These are phyloP conservation scores for Scortum barcoo DNA, from an alignment of 2,113 vertebrate species.

Conservation along the genomic window DNA sequence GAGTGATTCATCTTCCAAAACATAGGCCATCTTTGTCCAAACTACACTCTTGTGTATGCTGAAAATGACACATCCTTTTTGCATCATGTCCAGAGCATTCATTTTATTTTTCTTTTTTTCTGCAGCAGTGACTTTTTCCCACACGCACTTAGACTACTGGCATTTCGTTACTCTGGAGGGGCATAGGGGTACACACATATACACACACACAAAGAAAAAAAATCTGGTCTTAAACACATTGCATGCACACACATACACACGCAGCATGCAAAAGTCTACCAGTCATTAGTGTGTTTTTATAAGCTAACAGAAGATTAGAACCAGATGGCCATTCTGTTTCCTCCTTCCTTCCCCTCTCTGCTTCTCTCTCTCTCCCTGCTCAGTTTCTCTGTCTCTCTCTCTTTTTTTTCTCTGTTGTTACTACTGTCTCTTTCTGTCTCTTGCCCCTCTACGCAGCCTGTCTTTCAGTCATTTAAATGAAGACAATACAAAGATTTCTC, in stretches of 20 bases:
- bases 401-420: not conserved
- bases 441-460: not conserved
- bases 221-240: slow-evolving; percentile 12
- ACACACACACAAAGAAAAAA: slow-evolving; percentile 20
- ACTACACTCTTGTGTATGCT: slow-evolving; percentile 34
- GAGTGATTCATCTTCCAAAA: slow-evolving; percentile 29
- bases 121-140: slow-evolving; percentile 31
- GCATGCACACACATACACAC: slow-evolving; percentile 20
- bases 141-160: slow-evolving; percentile 23
- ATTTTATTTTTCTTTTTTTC: not conserved
- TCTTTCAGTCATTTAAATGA: slow-evolving; percentile 7
- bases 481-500: slow-evolving; percentile 23
- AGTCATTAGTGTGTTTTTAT: slow-evolving; percentile 77
- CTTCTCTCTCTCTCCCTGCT: slow-evolving; percentile 25
- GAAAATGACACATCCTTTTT: slow-evolving; percentile 47
- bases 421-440: slow-evolving; percentile 15
- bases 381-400: not conserved
- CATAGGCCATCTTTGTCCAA: slow-evolving; percentile 40
- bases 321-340: slow-evolving; percentile 73
- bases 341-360: slow-evolving; percentile 69
- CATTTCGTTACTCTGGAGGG: slow-evolving; percentile 42
- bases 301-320: slow-evolving; percentile 75
- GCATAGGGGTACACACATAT: not conserved
- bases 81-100: slow-evolving; percentile 42
- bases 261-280: slow-evolving; percentile 50